These are phyloP conservation scores for Apogon hyalosoma DNA, from an alignment of 2,797 vertebrate species.

Conservation along the genomic window DNA sequence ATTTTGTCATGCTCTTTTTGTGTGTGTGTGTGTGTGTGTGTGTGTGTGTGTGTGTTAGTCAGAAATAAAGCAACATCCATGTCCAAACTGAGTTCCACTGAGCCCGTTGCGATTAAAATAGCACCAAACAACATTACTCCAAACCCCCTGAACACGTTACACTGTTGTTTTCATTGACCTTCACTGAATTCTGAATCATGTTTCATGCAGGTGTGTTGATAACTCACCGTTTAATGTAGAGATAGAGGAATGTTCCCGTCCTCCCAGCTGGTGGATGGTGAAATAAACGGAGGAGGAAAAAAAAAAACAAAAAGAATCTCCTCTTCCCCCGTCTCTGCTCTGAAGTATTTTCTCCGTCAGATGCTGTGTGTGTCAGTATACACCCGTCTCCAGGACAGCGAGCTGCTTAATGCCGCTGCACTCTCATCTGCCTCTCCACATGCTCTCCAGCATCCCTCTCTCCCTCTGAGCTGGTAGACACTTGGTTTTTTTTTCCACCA, in stretches of 20 bases:
- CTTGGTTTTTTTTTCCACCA: slow-evolving; percentile 20
- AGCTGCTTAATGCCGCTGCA: slow-evolving; percentile 21
- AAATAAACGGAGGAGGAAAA: too few relatives aligned
- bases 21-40: too few relatives aligned
- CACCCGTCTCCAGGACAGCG: slow-evolving; percentile 20
- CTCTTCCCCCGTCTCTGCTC: neutral
- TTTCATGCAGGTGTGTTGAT: slow-evolving; percentile 6
- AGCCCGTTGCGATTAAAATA: neutral
- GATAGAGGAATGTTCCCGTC: neutral
- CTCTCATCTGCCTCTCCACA: slow-evolving; percentile 20
- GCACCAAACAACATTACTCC: neutral
- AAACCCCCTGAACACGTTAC: neutral
- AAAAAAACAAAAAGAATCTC: too few relatives aligned
- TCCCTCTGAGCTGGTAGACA: slow-evolving; percentile 11
- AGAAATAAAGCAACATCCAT: neutral
- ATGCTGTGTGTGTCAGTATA: slow-evolving; percentile 28
- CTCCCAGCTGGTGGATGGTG: neutral
- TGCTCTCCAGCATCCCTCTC: slow-evolving; percentile 1
- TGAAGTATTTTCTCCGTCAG: slow-evolving; percentile 11
- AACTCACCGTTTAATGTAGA: slow-evolving; percentile 22
- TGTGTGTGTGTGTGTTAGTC: too few relatives aligned
- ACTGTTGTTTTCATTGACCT: neutral
- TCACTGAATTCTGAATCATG: neutral
- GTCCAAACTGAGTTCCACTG: neutral
- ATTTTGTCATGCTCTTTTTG: too few relatives aligned